Evolutionary conservation across 2,888 invertebrate species (phyloP).

Genomic region (Byasa hedistus): DNA sequence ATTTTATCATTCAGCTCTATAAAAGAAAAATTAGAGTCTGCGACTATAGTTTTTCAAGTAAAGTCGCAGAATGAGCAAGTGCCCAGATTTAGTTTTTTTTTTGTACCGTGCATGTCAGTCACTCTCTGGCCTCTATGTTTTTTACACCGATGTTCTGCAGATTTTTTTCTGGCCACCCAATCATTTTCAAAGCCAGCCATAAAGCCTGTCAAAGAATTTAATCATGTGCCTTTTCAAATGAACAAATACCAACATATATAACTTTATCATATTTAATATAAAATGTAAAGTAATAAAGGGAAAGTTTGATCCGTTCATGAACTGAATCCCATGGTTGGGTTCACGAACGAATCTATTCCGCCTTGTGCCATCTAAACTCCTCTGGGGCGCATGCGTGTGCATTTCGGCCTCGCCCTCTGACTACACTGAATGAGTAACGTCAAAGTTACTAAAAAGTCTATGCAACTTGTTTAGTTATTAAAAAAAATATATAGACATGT

Average conservation of each 20-base stretch:
- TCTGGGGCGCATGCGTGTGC: slow-evolving; percentile 39
- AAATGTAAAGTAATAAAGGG: background rate
- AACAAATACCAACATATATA: too few relatives aligned
- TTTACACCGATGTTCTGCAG: too few relatives aligned
- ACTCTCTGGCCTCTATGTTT: too few relatives aligned
- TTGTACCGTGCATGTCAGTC: too few relatives aligned
- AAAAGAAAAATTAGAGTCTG: too few relatives aligned
- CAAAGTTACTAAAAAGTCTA: slow-evolving; percentile 35
- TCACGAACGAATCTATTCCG: slow-evolving; percentile 9
- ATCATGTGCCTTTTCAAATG: background rate
- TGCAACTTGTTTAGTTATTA: slow-evolving; percentile 24
- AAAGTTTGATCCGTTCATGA: slow-evolving; percentile 4
- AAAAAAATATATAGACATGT: slow-evolving; percentile 6
- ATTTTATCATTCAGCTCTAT: too few relatives aligned
- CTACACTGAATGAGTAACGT: slow-evolving; percentile 54
- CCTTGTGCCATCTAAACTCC: slow-evolving; percentile 20
- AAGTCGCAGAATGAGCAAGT: too few relatives aligned
- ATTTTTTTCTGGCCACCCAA: too few relatives aligned
- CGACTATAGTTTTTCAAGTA: too few relatives aligned
- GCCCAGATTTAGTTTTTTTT: too few relatives aligned
- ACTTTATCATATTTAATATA: too few relatives aligned
- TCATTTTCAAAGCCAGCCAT: too few relatives aligned
- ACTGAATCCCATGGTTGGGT: slow-evolving; percentile 8
- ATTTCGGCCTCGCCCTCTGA: slow-evolving; percentile 48
- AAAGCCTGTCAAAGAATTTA: background rate